phyloP scores from a whole-genome alignment of 2,113 vertebrate species.

The Pangasianodon gigas region DNA sequence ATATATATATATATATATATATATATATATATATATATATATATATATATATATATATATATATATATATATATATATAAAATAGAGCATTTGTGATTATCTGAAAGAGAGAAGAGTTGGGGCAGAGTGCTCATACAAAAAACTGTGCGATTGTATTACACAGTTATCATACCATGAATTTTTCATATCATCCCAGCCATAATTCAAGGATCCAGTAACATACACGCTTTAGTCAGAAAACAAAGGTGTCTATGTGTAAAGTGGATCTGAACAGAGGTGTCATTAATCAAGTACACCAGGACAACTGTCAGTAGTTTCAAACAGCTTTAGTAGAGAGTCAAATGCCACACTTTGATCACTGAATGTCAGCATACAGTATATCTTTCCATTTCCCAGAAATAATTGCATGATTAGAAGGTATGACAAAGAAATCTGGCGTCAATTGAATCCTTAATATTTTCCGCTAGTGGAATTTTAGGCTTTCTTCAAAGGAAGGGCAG shows the following conservation, averaged over 20 bases:
- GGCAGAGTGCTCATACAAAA: neutral
- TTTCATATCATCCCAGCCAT: constrained; percentile 1
- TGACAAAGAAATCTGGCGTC: constrained; percentile 27
- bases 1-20: too few species aligned
- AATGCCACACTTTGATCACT: constrained; percentile 32
- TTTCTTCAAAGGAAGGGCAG: neutral
- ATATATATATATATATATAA: too few species aligned
- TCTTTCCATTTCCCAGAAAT: constrained; percentile 16
- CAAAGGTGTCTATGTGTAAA: constrained; percentile 30
- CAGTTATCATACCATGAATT: neutral
- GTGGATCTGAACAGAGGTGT: constrained; percentile 32
- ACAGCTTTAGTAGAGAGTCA: constrained; percentile 9
- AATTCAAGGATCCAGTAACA: constrained; percentile 27
- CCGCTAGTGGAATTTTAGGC: neutral
- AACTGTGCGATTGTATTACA: neutral
- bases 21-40: too few species aligned
- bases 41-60: too few species aligned
- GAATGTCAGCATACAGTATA: constrained; percentile 19
- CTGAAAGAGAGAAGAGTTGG: neutral
- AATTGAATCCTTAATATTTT: constrained; percentile 12
- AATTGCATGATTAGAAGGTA: constrained; percentile 14
- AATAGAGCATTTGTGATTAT: too few species aligned
- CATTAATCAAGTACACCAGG: constrained; percentile 35
- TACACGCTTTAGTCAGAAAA: constrained; percentile 8
- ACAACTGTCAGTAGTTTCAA: constrained; percentile 29